Evolutionary conservation across 2,113 vertebrate species (phyloP).

Genomic region (Tetrax tetrax): DNA sequence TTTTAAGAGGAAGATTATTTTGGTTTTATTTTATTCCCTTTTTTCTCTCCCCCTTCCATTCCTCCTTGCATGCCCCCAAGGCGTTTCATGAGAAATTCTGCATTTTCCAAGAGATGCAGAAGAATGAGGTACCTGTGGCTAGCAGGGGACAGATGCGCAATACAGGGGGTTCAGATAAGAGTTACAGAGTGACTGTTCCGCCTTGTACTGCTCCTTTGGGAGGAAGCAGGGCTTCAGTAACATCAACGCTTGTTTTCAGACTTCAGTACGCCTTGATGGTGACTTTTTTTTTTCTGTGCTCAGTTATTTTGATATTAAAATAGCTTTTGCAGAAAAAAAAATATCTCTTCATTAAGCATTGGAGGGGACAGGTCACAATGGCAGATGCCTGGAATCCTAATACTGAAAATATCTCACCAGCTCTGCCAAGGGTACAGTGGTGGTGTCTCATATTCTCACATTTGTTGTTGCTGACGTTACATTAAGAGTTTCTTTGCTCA

Average conservation of each 20-base stretch:
- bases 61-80: constrained; percentile 66
- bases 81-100: constrained; percentile 80
- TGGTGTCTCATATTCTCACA: neutral
- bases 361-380: neutral
- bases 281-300: neutral
- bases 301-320: neutral
- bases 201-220: neutral
- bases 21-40: constrained; percentile 55
- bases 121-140: constrained; percentile 75
- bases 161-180: constrained; percentile 61
- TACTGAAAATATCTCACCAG: neutral
- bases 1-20: constrained; percentile 23
- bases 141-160: neutral
- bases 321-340: neutral
- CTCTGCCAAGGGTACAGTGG: neutral
- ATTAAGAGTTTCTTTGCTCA: neutral
- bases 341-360: neutral
- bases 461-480: neutral
- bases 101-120: constrained; percentile 79
- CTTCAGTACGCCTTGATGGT: neutral
- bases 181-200: neutral
- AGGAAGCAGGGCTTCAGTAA: neutral
- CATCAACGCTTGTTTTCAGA: neutral
- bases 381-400: neutral
- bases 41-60: constrained; percentile 32